Percentiles rank a stretch among this genome's conserved stretches.
phyloP scores from a whole-genome alignment of 1,140 invertebrate species.

The Ceratosolen fusciceps region DNA sequence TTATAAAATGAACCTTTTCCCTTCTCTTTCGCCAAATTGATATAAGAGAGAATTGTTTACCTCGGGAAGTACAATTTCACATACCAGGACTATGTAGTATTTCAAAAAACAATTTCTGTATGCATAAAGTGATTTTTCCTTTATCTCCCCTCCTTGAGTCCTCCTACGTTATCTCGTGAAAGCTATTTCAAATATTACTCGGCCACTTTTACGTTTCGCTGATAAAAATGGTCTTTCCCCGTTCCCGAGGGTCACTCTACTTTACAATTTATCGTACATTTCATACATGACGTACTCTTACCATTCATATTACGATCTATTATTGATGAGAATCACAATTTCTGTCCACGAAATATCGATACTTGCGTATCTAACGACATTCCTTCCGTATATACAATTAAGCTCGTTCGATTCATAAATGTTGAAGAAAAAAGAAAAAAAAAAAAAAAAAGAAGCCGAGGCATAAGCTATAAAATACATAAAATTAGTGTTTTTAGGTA shows the following conservation, averaged over 20 bases:
- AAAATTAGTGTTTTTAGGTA: too few species aligned
- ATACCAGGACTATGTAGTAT: not conserved
- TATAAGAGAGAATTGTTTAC: not conserved
- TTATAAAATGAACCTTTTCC: not conserved
- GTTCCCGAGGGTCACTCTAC: not conserved
- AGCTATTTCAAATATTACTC: not conserved
- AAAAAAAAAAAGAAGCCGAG: too few species aligned
- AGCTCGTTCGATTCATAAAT: too few species aligned
- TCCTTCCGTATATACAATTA: too few species aligned
- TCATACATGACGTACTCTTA: too few species aligned
- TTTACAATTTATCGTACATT: not conserved
- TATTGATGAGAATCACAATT: too few species aligned
- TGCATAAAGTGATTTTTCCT: not conserved
- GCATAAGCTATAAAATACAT: too few species aligned
- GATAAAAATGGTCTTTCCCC: not conserved
- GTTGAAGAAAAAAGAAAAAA: too few species aligned
- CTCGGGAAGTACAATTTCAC: not conserved
- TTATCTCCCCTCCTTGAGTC: not conserved
- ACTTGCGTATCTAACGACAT: too few species aligned
- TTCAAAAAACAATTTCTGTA: slow-evolving; percentile 7
- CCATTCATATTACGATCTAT: too few species aligned
- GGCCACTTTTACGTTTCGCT: not conserved
- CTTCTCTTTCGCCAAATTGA: not conserved
- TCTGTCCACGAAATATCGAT: too few species aligned
- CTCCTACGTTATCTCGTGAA: slow-evolving; percentile 7